Conservation (phyloP, 2,888 invertebrate genomes). For the Hyppa rectilinea region DNA sequence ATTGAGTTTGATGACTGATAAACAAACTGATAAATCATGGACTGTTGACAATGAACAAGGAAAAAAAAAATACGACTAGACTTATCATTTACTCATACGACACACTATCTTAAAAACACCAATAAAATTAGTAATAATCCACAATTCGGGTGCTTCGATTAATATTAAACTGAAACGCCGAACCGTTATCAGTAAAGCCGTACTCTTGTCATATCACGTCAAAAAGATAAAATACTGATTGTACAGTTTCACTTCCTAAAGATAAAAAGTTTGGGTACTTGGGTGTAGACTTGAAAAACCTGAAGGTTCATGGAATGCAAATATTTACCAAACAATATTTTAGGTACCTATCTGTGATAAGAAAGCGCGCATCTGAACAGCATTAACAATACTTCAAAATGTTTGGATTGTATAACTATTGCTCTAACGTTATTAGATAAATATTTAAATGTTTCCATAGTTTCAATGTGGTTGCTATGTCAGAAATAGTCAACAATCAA, state of each 20-base stretch:
- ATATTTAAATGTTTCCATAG: background rate
- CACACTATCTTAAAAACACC: conserved; percentile 39
- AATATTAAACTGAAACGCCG: conserved; percentile 40
- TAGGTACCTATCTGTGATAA: conserved; percentile 36
- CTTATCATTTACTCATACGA: conserved; percentile 16
- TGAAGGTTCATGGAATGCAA: conserved; percentile 29
- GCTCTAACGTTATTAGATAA: conserved; percentile 27
- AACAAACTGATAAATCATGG: conserved; percentile 12
- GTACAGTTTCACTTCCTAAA: conserved; percentile 48
- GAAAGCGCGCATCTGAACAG: conserved; percentile 9
- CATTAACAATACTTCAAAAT: conserved; percentile 13
- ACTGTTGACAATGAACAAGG: background rate
- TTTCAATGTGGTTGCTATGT: conserved; percentile 9
- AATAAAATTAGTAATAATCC: conserved; percentile 56
- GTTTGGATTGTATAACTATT: background rate
- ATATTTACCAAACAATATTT: conserved; percentile 47
- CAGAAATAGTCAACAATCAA: background rate
- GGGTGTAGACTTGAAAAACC: conserved; percentile 6
- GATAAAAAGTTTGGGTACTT: conserved; percentile 40
- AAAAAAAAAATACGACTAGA: conserved; percentile 20
- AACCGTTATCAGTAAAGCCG: conserved; percentile 51
- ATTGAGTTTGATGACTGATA: conserved; percentile 48
- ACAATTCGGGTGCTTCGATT: conserved; percentile 35
- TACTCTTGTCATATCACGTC: conserved; percentile 61
- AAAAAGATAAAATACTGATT: conserved; percentile 62